A percentile compares a stretch with the other conserved stretches of the same genome.
These are phyloP conservation scores for Harpagifer antarcticus DNA, from an alignment of 2,797 vertebrate genomes.

Conservation along the genomic window DNA sequence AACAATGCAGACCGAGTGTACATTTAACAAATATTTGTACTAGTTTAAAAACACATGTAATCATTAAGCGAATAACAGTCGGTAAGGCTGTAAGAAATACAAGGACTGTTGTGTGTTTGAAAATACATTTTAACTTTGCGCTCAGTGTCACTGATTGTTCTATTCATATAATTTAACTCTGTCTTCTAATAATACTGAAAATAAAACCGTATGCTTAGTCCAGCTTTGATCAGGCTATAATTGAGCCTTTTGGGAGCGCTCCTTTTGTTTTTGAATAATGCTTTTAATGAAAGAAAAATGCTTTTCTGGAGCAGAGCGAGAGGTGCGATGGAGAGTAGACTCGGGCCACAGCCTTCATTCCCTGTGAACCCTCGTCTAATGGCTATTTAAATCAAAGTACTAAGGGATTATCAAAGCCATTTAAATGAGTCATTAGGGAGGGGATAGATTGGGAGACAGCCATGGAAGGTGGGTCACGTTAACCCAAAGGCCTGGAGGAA, in stretches of 20 bases:
- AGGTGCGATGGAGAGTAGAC: slow-evolving; percentile 15
- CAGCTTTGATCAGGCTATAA: background rate
- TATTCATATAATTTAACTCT: background rate
- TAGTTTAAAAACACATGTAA: background rate
- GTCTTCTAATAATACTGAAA: background rate
- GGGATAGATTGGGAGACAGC: slow-evolving; percentile 67
- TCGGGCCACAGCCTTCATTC: slow-evolving; percentile 42
- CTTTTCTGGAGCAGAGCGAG: slow-evolving; percentile 13
- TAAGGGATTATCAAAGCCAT: slow-evolving; percentile 78
- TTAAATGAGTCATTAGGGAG: slow-evolving; percentile 80
- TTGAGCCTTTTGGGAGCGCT: background rate
- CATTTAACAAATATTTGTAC: background rate
- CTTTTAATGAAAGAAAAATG: slow-evolving; percentile 26
- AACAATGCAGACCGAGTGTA: background rate
- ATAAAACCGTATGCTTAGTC: background rate
- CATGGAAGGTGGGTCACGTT: slow-evolving; percentile 65
- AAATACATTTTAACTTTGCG: background rate
- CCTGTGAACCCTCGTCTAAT: slow-evolving; percentile 66
- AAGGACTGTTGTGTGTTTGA: background rate
- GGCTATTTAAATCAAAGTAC: slow-evolving; percentile 74
- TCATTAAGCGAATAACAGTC: background rate
- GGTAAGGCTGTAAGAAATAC: too few relatives aligned
- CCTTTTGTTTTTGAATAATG: slow-evolving; percentile 25
- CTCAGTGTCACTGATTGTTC: background rate
- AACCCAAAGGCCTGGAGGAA: slow-evolving; percentile 61